These are phyloP conservation scores for Hemicordylus capensis DNA, from an alignment of 2,113 vertebrate species.

Conservation along the genomic window DNA sequence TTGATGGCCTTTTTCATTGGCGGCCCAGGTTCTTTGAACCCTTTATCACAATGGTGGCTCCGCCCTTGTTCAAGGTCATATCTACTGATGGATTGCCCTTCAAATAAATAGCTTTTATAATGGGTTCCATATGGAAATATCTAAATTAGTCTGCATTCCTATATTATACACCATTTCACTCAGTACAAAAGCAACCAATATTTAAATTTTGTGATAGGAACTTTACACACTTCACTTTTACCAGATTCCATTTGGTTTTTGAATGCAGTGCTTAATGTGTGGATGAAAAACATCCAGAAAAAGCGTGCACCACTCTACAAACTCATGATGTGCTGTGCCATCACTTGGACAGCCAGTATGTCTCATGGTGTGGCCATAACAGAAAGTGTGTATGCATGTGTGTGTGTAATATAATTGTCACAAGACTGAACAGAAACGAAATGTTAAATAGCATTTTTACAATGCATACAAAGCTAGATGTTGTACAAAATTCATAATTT, in stretches of 20 bases:
- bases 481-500: background rate
- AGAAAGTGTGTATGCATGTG: slow-evolving; percentile 24
- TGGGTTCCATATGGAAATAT: background rate
- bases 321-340: slow-evolving; percentile 9
- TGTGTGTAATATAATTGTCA: slow-evolving; percentile 34
- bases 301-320: slow-evolving; percentile 21
- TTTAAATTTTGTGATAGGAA: background rate
- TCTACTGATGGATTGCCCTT: background rate
- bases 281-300: slow-evolving; percentile 30
- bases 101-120: background rate
- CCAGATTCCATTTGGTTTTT: slow-evolving; percentile 28
- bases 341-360: slow-evolving; percentile 15
- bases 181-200: background rate
- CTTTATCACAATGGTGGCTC: no score
- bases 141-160: background rate
- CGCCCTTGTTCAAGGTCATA: no score
- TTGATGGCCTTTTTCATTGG: no score
- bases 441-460: background rate
- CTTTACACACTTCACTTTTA: background rate
- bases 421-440: background rate
- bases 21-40: no score
- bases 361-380: slow-evolving; percentile 18
- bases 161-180: background rate
- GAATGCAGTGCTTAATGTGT: slow-evolving; percentile 27
- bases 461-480: background rate